A percentile compares a stretch with the other conserved stretches of the same genome.
These are phyloP conservation scores for Morbakka virulenta DNA, from an alignment of 30 jellyfish, hydroid and myxozoan genomes.

Conservation along the genomic window DNA sequence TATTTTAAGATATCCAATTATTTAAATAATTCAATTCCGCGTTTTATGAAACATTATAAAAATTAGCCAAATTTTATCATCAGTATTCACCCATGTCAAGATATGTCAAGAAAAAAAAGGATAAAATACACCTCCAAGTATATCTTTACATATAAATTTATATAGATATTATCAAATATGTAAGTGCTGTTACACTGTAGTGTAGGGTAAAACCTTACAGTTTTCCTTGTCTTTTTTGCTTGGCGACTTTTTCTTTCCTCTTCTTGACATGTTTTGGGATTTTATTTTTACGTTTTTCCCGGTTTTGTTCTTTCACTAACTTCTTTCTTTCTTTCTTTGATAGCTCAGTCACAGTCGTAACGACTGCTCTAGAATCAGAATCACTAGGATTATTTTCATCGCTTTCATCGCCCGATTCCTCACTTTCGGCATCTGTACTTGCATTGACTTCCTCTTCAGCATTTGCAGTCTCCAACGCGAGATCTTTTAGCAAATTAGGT, in stretches of 20 bases:
- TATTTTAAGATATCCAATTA: too few species aligned
- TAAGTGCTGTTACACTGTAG: too few species aligned
- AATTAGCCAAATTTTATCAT: too few species aligned
- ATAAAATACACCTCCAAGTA: too few species aligned
- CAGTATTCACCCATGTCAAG: too few species aligned
- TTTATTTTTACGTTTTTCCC: slow-evolving; percentile 93
- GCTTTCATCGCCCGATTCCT: slow-evolving; percentile 13
- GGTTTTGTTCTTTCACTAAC: slow-evolving; percentile 87
- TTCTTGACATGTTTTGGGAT: slow-evolving; percentile 94
- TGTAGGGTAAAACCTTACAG: too few species aligned
- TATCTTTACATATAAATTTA: too few species aligned
- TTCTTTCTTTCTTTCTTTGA: slow-evolving; percentile 79
- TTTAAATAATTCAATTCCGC: too few species aligned
- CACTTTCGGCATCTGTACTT: background rate
- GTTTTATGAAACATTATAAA: too few species aligned
- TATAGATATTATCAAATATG: too few species aligned
- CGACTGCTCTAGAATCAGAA: background rate
- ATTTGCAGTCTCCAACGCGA: background rate
- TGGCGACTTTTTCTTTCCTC: slow-evolving; percentile 66
- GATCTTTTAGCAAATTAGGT: slow-evolving; percentile 62
- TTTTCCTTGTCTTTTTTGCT: slow-evolving; percentile 42
- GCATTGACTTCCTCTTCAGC: background rate
- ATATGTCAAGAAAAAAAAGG: too few species aligned
- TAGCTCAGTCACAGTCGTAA: slow-evolving; percentile 27
- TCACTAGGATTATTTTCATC: background rate